Evolutionary conservation across 1,140 invertebrate species (phyloP).

Genomic region (Ridgeia piscesae): DNA sequence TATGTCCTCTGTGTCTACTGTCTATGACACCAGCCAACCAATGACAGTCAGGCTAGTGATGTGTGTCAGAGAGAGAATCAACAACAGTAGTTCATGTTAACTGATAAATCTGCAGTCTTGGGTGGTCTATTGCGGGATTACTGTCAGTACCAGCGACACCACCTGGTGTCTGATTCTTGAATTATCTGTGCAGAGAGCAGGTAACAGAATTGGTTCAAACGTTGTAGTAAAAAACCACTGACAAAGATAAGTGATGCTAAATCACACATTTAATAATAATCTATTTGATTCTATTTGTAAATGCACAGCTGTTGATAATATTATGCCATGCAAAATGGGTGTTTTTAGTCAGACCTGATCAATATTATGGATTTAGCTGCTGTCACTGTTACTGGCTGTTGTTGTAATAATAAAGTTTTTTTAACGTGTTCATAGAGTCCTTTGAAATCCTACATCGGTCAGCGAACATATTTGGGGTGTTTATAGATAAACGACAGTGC

Average conservation of each 20-base stretch:
- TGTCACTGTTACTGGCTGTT: not conserved
- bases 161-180: not conserved
- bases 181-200: not conserved
- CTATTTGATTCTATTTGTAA: not conserved
- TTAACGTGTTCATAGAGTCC: not conserved
- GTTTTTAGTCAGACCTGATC: not conserved
- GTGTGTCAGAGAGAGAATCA: not conserved
- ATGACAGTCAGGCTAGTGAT: too few relatives aligned
- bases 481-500: not conserved
- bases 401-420: not conserved
- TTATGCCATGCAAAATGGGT: not conserved
- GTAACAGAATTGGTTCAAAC: not conserved
- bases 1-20: too few relatives aligned
- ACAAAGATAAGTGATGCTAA: not conserved
- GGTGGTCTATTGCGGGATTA: not conserved
- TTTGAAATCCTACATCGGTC: not conserved
- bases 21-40: too few relatives aligned
- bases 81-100: not conserved
- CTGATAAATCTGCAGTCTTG: not conserved
- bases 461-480: not conserved
- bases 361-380: not conserved
- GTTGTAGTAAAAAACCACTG: not conserved
- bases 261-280: not conserved
- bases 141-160: not conserved
- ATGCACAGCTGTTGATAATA: not conserved